Conservation (phyloP, 1,140 invertebrate genomes). For the Cherax destructor region DNA sequence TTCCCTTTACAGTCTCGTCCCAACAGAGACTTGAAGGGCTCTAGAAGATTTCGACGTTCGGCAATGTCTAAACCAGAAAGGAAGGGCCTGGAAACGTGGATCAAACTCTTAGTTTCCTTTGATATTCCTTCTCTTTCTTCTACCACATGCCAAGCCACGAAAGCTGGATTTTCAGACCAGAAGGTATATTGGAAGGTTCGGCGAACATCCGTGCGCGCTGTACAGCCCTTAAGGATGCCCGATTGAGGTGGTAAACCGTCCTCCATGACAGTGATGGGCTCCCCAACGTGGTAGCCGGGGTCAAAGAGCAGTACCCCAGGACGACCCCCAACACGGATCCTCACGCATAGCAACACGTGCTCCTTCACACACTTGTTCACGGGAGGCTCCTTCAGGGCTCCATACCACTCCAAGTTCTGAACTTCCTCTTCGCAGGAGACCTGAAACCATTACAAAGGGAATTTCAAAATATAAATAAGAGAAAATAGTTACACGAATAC, state of each 20-base stretch:
- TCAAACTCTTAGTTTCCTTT: constrained; percentile 78
- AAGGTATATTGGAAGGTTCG: constrained; percentile 79
- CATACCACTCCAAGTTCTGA: constrained; percentile 67
- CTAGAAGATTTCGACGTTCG: constrained; percentile 91
- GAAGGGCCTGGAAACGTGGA: constrained; percentile 87
- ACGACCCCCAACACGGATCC: constrained; percentile 83
- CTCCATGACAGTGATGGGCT: constrained; percentile 90
- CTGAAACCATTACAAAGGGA: constrained; percentile 75
- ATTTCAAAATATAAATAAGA: too few species aligned
- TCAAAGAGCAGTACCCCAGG: constrained; percentile 87
- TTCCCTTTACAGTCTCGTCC: constrained; percentile 87
- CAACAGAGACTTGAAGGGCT: constrained; percentile 89
- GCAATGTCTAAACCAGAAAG: constrained; percentile 88
- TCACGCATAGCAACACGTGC: constrained; percentile 89
- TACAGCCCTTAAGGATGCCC: constrained; percentile 75
- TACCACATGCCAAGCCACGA: constrained; percentile 89
- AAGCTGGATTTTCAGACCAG: constrained; percentile 82
- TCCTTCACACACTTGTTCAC: constrained; percentile 83
- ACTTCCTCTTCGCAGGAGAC: constrained; percentile 90
- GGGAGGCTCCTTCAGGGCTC: constrained; percentile 72
- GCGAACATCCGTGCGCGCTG: constrained; percentile 41
- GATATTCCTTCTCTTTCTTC: constrained; percentile 72
- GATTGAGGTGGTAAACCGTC: constrained; percentile 91
- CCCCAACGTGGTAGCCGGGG: constrained; percentile 91
- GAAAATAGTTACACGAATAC: too few species aligned